Base-by-base conservation (phyloP, 2,113 vertebrate genomes). In the Paratilapia polleni region DNA sequence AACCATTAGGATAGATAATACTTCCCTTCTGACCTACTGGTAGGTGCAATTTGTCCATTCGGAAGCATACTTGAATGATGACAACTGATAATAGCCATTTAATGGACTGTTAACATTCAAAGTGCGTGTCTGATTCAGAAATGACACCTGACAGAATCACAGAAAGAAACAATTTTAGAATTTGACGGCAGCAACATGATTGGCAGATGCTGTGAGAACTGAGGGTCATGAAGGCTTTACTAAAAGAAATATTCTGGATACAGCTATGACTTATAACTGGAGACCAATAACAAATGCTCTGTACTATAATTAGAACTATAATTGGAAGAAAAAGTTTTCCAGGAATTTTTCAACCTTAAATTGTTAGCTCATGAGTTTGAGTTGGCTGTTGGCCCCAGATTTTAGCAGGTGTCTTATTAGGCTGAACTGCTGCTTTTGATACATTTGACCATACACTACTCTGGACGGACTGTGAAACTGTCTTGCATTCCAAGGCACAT, bases 361-460 rank as follows among this genome's bases (percentile, higher is more conserved):
- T 19, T 19, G 7, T 52, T 52, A 17, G 47, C n/a, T n/a, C n/a
- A n/a, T n/a, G n/a, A n/a, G n/a, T n/a, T n/a, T n/a, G n/a, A n/a
- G n/a, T 41, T 10, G 3, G 1, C 10, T 41, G 6, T 41, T 3
- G 11, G 38, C 43, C 43, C 15, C 43, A 47, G 43, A 47, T 7
- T 49, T 17, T 17, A 49, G 47, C 7, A 17, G 63, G 63, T 68
- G 14, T 68, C 43, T 26, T 68, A 68, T 47, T 38, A 68, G 63
- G 63, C 22, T 68, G 38, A 68, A 68, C 13, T 43, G 38, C n/a
- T 20, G 24, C 38, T 47, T 47, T 8, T 66, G 63, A 68, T 43
- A 68, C 38, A 47, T 68, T 68, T 43, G 64, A 68, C 47, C 64
- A 68, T 68, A 68, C 22, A n/a, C n/a, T n/a, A n/a, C n/a, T n/a